Evolutionary conservation across 2,888 invertebrate genomes (phyloP).

Genomic region (Gonocerus acuteangulatus): DNA sequence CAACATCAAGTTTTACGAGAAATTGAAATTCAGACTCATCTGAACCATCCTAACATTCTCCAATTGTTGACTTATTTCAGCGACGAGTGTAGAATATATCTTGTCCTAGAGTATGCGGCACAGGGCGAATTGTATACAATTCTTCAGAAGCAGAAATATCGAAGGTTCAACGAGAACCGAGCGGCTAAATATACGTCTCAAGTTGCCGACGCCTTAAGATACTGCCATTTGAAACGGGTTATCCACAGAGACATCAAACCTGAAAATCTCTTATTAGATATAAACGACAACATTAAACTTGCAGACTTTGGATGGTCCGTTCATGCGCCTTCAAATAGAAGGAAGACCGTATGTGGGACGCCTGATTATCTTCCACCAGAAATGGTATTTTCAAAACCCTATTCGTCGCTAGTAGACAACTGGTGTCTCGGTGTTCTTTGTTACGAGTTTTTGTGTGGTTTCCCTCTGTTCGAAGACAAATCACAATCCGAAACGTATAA

Average conservation of each 20-base stretch:
- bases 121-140: conserved; percentile 78
- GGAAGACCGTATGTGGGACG: conserved; percentile 83
- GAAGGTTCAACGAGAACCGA: conserved; percentile 51
- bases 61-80: conserved; percentile 81
- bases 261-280: conserved; percentile 75
- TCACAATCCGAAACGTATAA: conserved; percentile 62
- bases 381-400: conserved; percentile 78
- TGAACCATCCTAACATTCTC: conserved; percentile 79
- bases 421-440: conserved; percentile 91
- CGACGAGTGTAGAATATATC: conserved; percentile 74
- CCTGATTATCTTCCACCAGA: conserved; percentile 93
- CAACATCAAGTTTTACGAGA: conserved; percentile 82
- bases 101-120: conserved; percentile 82
- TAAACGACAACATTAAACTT: conserved; percentile 70
- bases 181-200: conserved; percentile 81
- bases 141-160: conserved; percentile 56
- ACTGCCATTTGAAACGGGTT: conserved; percentile 78
- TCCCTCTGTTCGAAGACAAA: conserved; percentile 84
- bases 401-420: conserved; percentile 85
- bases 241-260: conserved; percentile 88
- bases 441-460: conserved; percentile 88
- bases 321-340: conserved; percentile 50
- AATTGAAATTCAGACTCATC: conserved; percentile 83
- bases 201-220: conserved; percentile 77
- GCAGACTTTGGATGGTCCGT: conserved; percentile 91